Evolutionary conservation across 2,113 vertebrate genomes (phyloP).

Genomic region (Tachysurus vachellii): DNA sequence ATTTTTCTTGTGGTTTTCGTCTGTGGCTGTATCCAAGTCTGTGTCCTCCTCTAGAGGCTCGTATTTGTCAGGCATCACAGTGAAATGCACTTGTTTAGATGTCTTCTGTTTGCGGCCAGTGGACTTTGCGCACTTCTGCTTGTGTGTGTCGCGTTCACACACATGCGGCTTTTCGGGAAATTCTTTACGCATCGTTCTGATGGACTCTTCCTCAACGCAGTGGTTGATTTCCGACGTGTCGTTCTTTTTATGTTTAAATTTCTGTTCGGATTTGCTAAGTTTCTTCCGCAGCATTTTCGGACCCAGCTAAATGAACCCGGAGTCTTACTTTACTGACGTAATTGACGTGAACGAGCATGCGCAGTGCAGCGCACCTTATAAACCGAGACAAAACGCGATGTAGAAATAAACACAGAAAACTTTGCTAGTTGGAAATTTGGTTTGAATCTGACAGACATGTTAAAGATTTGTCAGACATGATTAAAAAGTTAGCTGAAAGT

Average conservation of each 20-base stretch:
- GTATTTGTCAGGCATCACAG: constrained; percentile 70
- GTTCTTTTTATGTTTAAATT: constrained; percentile 15
- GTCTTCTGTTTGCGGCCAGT: constrained; percentile 50
- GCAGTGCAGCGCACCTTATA: not conserved
- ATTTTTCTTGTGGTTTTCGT: constrained; percentile 46
- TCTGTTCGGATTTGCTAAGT: constrained; percentile 24
- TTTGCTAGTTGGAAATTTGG: too few relatives aligned
- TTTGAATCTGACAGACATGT: too few relatives aligned
- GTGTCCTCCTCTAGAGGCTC: constrained; percentile 63
- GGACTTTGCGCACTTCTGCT: not conserved
- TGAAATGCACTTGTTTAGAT: constrained; percentile 70
- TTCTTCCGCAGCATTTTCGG: constrained; percentile 37
- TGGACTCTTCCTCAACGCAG: not conserved
- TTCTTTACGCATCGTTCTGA: not conserved
- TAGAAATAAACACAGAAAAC: too few relatives aligned
- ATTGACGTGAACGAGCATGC: not conserved
- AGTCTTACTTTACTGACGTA: not conserved
- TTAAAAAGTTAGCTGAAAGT: not conserved
- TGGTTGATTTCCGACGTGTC: constrained; percentile 25
- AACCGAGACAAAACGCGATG: not conserved
- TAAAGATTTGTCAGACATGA: not conserved
- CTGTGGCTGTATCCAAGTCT: constrained; percentile 38
- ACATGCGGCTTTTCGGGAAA: not conserved
- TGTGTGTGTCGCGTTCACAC: not conserved
- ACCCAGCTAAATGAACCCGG: not conserved